phyloP scores from a whole-genome alignment of 2,797 vertebrate species.

The Anguilla marmorata region DNA sequence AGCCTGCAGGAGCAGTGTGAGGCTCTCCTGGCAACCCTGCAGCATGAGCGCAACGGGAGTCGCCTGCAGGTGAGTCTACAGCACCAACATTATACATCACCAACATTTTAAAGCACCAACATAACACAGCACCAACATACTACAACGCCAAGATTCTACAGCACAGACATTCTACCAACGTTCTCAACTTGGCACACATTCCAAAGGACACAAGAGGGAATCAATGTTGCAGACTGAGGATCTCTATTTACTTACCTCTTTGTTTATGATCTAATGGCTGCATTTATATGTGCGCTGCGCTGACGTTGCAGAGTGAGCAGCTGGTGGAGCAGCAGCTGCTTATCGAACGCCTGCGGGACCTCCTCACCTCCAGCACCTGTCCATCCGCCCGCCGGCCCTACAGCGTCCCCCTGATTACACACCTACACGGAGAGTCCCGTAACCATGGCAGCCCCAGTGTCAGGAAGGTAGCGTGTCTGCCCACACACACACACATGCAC shows the following conservation, averaged over 20 bases:
- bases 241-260: neutral
- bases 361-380: constrained; percentile 57
- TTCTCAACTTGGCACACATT: neutral
- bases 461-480: constrained; percentile 69
- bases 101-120: neutral
- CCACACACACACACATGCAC: neutral
- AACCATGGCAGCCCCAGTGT: constrained; percentile 49
- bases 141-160: neutral
- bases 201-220: too few species aligned
- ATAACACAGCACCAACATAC: neutral
- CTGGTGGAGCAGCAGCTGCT: constrained; percentile 84
- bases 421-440: constrained; percentile 43
- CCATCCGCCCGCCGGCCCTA: constrained; percentile 66
- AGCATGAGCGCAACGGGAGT: constrained; percentile 70
- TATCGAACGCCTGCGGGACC: constrained; percentile 75
- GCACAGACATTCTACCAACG: neutral
- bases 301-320: constrained; percentile 76
- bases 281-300: constrained; percentile 15
- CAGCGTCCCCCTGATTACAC: constrained; percentile 71
- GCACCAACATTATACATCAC: neutral
- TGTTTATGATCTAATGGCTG: neutral
- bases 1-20: constrained; percentile 68
- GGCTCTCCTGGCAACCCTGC: constrained; percentile 62
- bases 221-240: too few species aligned
- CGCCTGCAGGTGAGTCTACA: constrained; percentile 73